Conservation (phyloP, 2,797 vertebrate genomes). For the Chaenodraco wilsoni region DNA sequence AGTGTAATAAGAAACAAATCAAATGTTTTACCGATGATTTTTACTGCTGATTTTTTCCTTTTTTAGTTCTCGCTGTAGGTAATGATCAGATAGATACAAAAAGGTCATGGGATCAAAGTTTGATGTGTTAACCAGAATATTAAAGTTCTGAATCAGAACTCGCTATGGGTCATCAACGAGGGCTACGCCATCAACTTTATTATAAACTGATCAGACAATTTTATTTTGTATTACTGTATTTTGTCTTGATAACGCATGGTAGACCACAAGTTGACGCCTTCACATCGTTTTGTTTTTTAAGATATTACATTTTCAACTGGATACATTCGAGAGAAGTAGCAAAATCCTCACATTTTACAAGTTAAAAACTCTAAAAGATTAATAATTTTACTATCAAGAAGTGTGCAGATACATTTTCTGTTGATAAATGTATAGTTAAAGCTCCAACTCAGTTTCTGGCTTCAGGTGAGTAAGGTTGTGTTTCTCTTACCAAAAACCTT, state of each 20-base stretch:
- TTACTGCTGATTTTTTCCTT: neutral
- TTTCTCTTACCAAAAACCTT: neutral
- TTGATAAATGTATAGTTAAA: neutral
- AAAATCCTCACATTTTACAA: neutral
- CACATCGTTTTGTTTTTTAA: too few relatives aligned
- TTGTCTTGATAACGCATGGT: too few relatives aligned
- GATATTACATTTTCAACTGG: too few relatives aligned
- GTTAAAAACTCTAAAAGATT: neutral
- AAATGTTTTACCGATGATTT: neutral
- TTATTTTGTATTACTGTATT: too few relatives aligned
- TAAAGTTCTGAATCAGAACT: too few relatives aligned
- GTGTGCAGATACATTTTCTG: neutral
- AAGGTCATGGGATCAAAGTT: neutral
- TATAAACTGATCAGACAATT: too few relatives aligned
- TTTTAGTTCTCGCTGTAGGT: neutral
- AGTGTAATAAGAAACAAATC: neutral
- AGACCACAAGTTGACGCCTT: too few relatives aligned
- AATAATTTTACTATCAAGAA: too few relatives aligned
- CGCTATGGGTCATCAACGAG: too few relatives aligned
- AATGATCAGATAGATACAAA: neutral
- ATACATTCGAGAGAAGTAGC: too few relatives aligned
- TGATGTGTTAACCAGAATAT: too few relatives aligned
- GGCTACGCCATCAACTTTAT: too few relatives aligned
- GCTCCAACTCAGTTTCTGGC: neutral
- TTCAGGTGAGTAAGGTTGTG: neutral